Percentiles rank a stretch among this genome's conserved stretches.
Conservation (phyloP, 2,113 vertebrate genomes). For the Mormyrus iriodes region DNA sequence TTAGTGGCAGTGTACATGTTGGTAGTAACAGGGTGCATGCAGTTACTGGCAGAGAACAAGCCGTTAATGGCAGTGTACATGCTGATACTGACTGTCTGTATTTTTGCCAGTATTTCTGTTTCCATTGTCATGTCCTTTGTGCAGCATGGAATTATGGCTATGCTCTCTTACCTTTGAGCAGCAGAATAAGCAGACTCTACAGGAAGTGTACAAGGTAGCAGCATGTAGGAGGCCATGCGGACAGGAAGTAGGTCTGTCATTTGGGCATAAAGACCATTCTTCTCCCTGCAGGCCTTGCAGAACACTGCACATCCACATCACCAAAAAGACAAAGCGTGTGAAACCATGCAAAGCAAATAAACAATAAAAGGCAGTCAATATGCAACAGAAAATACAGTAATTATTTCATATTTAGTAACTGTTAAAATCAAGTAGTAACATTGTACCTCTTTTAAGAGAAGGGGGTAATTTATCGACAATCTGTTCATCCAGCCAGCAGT, state of each 20-base stretch:
- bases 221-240: slow-evolving; percentile 70
- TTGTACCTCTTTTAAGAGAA: slow-evolving; percentile 65
- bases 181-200: slow-evolving; percentile 68
- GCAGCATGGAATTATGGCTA: not conserved
- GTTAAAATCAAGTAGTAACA: not conserved
- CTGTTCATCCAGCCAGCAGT: slow-evolving; percentile 69
- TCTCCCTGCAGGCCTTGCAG: slow-evolving; percentile 63
- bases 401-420: too few species aligned
- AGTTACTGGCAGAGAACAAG: not conserved
- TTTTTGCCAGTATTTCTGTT: not conserved
- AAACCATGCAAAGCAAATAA: not conserved
- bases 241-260: slow-evolving; percentile 66
- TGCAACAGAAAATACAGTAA: not conserved
- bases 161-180: slow-evolving; percentile 63
- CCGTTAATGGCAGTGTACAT: not conserved
- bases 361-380: too few species aligned
- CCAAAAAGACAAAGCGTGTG: too few species aligned
- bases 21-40: not conserved
- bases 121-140: not conserved
- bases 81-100: not conserved
- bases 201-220: slow-evolving; percentile 79
- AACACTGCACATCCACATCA: slow-evolving; percentile 57
- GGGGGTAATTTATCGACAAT: slow-evolving; percentile 62
- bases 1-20: too few species aligned
- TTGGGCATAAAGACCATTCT: slow-evolving; percentile 55